A percentile compares a stretch with the other conserved stretches of the same genome.
Conservation (phyloP, 1,140 invertebrate species). For the Hermetia illucens region DNA sequence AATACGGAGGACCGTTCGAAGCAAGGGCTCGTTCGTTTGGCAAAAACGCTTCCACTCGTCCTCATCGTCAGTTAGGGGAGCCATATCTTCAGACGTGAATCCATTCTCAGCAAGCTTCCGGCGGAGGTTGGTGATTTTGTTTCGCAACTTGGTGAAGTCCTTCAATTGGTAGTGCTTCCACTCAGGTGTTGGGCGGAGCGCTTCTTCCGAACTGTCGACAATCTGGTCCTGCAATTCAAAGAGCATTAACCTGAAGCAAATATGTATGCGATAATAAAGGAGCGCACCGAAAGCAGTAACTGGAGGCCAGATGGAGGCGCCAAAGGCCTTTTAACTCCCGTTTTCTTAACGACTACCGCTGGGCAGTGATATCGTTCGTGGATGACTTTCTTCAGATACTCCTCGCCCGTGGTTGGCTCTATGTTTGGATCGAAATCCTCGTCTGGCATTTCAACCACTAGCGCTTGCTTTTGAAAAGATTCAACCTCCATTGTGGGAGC, state of each 20-base stretch:
- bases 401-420: constrained; percentile 19
- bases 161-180: constrained; percentile 18
- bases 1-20: constrained; percentile 18
- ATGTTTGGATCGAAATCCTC: constrained; percentile 18
- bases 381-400: constrained; percentile 23
- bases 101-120: neutral
- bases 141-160: constrained; percentile 9
- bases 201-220: neutral
- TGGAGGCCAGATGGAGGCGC: too few species aligned
- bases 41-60: constrained; percentile 20
- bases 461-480: constrained; percentile 21
- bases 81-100: neutral
- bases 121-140: neutral
- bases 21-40: constrained; percentile 12
- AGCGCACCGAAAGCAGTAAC: too few species aligned
- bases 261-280: too few species aligned
- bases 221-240: neutral
- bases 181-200: constrained; percentile 18
- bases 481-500: constrained; percentile 9
- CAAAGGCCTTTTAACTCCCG: too few species aligned
- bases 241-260: too few species aligned
- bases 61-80: constrained; percentile 7
- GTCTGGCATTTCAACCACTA: constrained; percentile 21
- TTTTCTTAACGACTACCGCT: constrained; percentile 17
- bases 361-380: constrained; percentile 25